Evolutionary conservation across 1,140 invertebrate genomes (phyloP).

Genomic region (Lethrus apterus): DNA sequence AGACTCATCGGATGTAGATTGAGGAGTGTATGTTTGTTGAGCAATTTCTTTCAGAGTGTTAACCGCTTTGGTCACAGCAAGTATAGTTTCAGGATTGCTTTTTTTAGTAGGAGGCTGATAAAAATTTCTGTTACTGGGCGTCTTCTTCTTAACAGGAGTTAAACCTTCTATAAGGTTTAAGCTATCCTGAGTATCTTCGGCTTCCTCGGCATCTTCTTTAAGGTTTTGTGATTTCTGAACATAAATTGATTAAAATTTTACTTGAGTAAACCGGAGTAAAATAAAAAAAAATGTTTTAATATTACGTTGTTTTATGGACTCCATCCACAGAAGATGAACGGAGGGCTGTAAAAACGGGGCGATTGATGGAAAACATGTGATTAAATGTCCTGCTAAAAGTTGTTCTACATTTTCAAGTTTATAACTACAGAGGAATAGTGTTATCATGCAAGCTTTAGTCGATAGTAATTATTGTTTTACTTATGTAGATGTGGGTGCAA

Average conservation of each 20-base stretch:
- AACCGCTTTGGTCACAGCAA: not conserved
- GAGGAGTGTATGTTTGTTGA: not conserved
- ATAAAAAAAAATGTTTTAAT: not conserved
- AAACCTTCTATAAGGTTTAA: no score
- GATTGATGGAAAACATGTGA: not conserved
- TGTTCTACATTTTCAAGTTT: not conserved
- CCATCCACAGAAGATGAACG: not conserved
- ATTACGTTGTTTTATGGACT: not conserved
- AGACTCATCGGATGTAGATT: not conserved
- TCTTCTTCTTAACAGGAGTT: not conserved
- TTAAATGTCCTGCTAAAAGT: not conserved
- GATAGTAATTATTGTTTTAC: conserved; percentile 1
- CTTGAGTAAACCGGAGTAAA: not conserved
- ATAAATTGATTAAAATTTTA: not conserved
- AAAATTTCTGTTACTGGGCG: not conserved
- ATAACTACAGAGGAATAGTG: no score
- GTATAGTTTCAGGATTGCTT: not conserved
- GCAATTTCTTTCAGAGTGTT: not conserved
- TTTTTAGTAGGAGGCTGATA: not conserved
- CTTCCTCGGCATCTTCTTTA: conserved; percentile 1
- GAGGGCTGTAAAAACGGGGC: not conserved
- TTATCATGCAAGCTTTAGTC: not conserved
- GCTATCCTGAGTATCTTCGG: not conserved
- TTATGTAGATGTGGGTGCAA: not conserved
- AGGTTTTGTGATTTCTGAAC: not conserved